Conservation (phyloP, 2,113 vertebrate genomes). For the Otis tarda region DNA sequence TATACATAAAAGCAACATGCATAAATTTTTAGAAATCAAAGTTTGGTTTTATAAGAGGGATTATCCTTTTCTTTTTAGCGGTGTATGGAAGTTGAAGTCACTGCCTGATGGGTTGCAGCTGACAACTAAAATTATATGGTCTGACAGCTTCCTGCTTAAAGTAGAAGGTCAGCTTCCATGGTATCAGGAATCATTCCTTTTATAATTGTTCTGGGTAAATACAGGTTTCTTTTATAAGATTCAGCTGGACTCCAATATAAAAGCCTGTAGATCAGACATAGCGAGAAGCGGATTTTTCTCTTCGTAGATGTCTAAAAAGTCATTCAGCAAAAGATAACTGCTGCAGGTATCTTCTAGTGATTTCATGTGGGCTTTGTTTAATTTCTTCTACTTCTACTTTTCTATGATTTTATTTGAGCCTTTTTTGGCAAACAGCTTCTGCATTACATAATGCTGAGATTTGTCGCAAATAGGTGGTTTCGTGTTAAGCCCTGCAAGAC, state of each 20-base stretch:
- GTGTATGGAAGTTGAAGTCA: not conserved
- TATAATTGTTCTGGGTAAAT: conserved; percentile 4
- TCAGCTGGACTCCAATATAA: not conserved
- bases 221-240: not conserved
- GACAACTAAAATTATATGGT: not conserved
- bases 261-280: not conserved
- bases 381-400: not conserved
- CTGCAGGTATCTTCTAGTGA: not conserved
- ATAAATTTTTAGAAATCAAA: not conserved
- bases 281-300: not conserved
- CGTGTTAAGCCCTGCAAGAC: not conserved
- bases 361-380: not conserved
- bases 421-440: not conserved
- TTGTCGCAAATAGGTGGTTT: not conserved
- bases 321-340: not conserved
- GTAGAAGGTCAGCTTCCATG: not conserved
- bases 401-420: not conserved
- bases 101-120: not conserved
- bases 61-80: not conserved
- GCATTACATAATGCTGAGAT: not conserved
- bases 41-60: not conserved
- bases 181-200: not conserved
- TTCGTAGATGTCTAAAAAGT: not conserved
- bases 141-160: not conserved
- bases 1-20: not conserved